Percentiles rank a stretch among this genome's conserved stretches.
phyloP scores from a whole-genome alignment of 2,113 vertebrate species.

The Lonchura striata region DNA sequence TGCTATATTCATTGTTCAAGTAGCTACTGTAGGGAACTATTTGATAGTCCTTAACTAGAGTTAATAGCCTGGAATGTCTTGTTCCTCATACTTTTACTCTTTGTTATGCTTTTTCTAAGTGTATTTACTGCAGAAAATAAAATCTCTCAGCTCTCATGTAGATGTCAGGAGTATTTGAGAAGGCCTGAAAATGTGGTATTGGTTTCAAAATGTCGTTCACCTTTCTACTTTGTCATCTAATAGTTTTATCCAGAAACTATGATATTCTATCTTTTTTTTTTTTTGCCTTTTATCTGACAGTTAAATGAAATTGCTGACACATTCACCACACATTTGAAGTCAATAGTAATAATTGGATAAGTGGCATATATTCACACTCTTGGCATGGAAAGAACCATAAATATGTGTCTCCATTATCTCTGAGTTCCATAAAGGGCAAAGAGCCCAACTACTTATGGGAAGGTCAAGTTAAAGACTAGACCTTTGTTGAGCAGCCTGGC shows the following conservation, averaged over 20 bases:
- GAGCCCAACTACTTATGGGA: neutral
- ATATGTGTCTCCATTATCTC: neutral
- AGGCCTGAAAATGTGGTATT: neutral
- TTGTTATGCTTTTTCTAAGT: neutral
- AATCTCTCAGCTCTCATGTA: neutral
- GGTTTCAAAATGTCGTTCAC: neutral
- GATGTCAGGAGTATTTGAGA: neutral
- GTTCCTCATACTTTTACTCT: neutral
- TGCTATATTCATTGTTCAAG: neutral
- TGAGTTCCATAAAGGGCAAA: neutral
- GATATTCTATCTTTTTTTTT: neutral
- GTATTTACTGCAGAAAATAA: neutral
- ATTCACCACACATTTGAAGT: neutral
- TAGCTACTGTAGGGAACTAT: neutral
- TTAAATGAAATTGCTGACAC: neutral
- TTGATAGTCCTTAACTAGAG: neutral
- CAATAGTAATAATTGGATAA: neutral
- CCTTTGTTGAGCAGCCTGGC: neutral
- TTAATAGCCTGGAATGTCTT: neutral
- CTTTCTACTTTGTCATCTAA: neutral
- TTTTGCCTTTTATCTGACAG: neutral
- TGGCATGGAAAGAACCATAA: neutral
- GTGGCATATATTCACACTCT: neutral
- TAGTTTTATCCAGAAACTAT: neutral
- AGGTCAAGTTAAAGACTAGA: neutral